Base-by-base conservation (phyloP, 2,113 vertebrate genomes). In the Guaruba guarouba region DNA sequence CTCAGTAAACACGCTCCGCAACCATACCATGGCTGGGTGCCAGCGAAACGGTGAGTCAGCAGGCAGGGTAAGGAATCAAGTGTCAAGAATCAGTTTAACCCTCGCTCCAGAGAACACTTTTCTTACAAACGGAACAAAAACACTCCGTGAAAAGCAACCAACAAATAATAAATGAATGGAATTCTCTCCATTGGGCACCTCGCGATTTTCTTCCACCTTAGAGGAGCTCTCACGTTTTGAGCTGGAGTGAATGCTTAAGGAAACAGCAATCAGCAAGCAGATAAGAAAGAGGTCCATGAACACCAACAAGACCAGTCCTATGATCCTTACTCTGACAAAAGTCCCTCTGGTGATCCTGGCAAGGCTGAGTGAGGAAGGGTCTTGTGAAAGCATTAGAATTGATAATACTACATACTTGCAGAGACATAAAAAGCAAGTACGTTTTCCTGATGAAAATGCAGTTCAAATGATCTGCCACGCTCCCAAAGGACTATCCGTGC, bases 21-120 rank as follows among this genome's bases (percentile, higher is more conserved):
- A 92, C 70, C 55, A 33, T 5, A 68, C 25, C 8, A 6, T 81
- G 96, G 96, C 96, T 43, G 9, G 3, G 82, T 49, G 95, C 97
- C 97, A 96, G 13, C 54, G 13, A 93, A 94, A 90, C 41, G 93
- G 92, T 97, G 95, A 97, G 86, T 95, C 95, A 96, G 96, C 96
- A 94, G 78, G 74, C 84, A 82, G 80, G 77, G 75, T 13, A 80
- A 51, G 82, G 96, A 92, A 67, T 92, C 84, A 57, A 92, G 92
- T 90, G 69, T 94, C 93, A 94, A 76, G 82, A 94, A 86, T 71
- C 71, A 62, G 29, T 92, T 95, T 96, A 97, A 96, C 87, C 84
- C 84, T 81, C 91, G 51, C 89, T 91, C 82, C 71, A 71, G 71
- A 93, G 71, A 80, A 79, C 52, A 20, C 75, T 88, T 82, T 78